Evolutionary conservation across 2,888 invertebrate species (phyloP).

Genomic region (Pachycephus smyrnensis): DNA sequence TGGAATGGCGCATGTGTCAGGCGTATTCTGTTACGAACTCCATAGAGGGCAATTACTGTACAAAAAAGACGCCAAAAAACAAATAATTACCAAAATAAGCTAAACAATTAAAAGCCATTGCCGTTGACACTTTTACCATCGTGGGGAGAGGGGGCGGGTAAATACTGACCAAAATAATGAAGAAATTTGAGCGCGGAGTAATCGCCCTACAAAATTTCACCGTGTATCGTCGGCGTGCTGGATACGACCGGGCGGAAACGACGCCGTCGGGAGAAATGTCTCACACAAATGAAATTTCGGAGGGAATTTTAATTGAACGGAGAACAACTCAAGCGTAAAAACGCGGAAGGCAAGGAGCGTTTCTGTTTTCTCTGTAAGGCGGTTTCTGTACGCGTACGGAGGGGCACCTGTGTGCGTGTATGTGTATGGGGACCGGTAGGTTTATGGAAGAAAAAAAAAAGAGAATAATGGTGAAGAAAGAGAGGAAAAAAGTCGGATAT

Average conservation of each 20-base stretch:
- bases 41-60: too few relatives aligned
- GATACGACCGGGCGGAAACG: constrained; percentile 5
- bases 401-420: neutral
- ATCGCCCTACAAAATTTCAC: too few relatives aligned
- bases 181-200: too few relatives aligned
- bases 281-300: constrained; percentile 48
- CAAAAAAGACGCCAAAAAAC: too few relatives aligned
- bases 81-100: too few relatives aligned
- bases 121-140: too few relatives aligned
- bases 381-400: neutral
- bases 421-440: neutral
- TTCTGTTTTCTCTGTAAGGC: constrained; percentile 30
- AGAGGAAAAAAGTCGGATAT: neutral
- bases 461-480: constrained; percentile 8
- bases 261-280: constrained; percentile 21
- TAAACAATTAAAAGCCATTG: too few relatives aligned
- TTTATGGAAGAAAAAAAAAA: neutral
- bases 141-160: too few relatives aligned
- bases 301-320: constrained; percentile 56
- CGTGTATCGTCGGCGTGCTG: too few relatives aligned
- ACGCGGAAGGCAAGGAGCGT: constrained; percentile 25
- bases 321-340: constrained; percentile 43
- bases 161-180: too few relatives aligned
- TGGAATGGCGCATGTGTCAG: too few relatives aligned
- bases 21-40: too few relatives aligned